Base-by-base conservation (phyloP, 2,113 vertebrate genomes). In the Misgurnus anguillicaudatus region DNA sequence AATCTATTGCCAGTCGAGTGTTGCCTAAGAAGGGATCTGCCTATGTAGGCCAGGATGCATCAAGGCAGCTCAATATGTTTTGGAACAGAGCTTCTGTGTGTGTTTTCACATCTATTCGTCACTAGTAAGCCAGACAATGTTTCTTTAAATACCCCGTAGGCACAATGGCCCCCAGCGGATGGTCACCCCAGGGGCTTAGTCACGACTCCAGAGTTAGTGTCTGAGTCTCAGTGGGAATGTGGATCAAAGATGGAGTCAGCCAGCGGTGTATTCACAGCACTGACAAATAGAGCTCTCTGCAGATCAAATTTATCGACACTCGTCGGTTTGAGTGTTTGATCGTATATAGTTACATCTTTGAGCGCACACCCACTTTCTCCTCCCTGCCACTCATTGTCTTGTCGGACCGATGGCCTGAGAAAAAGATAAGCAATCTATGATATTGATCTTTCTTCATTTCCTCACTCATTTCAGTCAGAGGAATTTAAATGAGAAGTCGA, bases 401-500 rank as follows among this genome's bases (percentile, higher is more conserved):
- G 80, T 69, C 76, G 71, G 64, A 45, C 38, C 62, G 45, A 61
- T n/a, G 31, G 48, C 57, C 58, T 62, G 53, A 66, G 76, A 64
- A 53, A 84, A 78, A 79, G 45, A 71, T 47, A 74, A 61, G 19
- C 16, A 72, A 84, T 84, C 83, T 51, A 82, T 84, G 39, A 67
- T 68, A 84, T 84, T 58, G 83, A 84, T 82, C 70, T 72, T 51
- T 48, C 10, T 77, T 74, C 80, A 70, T 70, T 79, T 84, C 77
- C 76, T 41, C 38, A 75, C 66, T 81, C 76, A 82, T 82, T 79
- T 78, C 45, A 48, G 19, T 72, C 48, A 61, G 53, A 68, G 58
- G 83, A 79, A 76, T 84, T 84, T 66, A 84, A 82, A 84, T 76
- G 80, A 82, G 76, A 77, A 79, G 79, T 82, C 75, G 0, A 84